A percentile compares a stretch with the other conserved stretches of the same genome.
phyloP scores from a whole-genome alignment of 2,888 invertebrate species.

The Nomada hirtipes region DNA sequence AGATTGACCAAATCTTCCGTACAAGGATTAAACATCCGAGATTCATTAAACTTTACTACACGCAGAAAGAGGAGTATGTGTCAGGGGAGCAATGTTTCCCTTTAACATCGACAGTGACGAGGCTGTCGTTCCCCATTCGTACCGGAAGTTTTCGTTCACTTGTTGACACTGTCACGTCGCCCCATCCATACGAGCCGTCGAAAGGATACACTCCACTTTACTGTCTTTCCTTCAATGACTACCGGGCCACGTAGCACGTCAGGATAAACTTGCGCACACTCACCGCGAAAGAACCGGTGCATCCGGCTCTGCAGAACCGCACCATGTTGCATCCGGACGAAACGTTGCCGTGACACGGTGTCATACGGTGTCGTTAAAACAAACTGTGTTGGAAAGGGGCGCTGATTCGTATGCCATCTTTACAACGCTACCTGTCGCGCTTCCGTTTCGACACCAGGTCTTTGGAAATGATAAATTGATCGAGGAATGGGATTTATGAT shows the following conservation, averaged over 20 bases:
- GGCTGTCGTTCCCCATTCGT: slow-evolving; percentile 29
- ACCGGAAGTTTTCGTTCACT: slow-evolving; percentile 69
- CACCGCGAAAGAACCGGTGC: slow-evolving; percentile 62
- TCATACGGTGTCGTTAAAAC: slow-evolving; percentile 48
- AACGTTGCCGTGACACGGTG: slow-evolving; percentile 21
- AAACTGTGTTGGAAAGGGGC: slow-evolving; percentile 40
- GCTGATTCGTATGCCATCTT: slow-evolving; percentile 37
- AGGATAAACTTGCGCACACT: slow-evolving; percentile 56
- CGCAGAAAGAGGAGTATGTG: not conserved
- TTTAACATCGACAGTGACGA: slow-evolving; percentile 22
- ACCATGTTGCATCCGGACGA: slow-evolving; percentile 54
- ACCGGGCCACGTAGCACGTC: not conserved
- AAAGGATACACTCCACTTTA: slow-evolving; percentile 64
- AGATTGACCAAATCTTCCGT: too few relatives aligned
- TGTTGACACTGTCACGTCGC: slow-evolving; percentile 69
- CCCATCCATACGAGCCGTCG: slow-evolving; percentile 52
- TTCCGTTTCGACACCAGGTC: slow-evolving; percentile 13
- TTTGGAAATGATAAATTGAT: not conserved
- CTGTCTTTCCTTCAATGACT: slow-evolving; percentile 51
- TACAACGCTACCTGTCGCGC: slow-evolving; percentile 21
- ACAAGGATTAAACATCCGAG: too few relatives aligned
- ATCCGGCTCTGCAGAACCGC: slow-evolving; percentile 55
- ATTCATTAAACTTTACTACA: too few relatives aligned
- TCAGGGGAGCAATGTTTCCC: not conserved
- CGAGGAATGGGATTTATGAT: not conserved